Evolutionary conservation across 2,113 vertebrate species (phyloP), one percentile per base, ranked within the genome.

Genomic region (Cyphomyrus plagiostoma): DNA sequence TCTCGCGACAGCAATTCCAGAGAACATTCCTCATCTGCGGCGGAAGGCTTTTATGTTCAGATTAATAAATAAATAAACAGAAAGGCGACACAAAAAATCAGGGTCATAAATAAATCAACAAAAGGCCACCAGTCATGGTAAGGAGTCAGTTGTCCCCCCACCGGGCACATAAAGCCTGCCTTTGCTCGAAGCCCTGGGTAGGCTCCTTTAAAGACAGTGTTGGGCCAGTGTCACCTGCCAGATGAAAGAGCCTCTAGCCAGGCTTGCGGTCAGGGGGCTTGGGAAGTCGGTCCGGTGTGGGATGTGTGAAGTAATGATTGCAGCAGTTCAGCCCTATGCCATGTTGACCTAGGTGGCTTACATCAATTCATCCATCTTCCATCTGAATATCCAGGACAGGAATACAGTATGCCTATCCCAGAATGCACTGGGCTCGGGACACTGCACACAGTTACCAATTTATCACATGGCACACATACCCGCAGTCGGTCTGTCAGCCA

Each of bases 91-190:
- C 56, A 89, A 19, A 50, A 62, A 23, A 35, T 39, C 90, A 88
- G 91, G 70, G 89, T 90, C 91, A 94, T 94, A 90, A 94, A 95
- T 96, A 94, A 95, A 95, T 92, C 93, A 95, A 93, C 56, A 92
- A 93, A 95, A 93, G 92, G 91, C 90, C 88, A 91, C 90, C 93
- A 93, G 93, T 95, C 90, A 94, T 88, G 93, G 90, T 90, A 91
- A 90, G 92, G 92, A 90, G 88, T 91, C 91, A 92, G 92, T 92
- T 92, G 91, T 92, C 90, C 80, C 82, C 13, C 92, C 92, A 92
- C 94, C 92, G 90, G 94, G 93, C 93, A 93, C 82, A 89, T 94
- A 92, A 91, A 92, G 89, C 89, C 91, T 86, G n/a, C 88, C 90
- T 88, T 89, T 30, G 77, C 23, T 56, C 17, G 30, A 23, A 30